phyloP scores from a whole-genome alignment of 2,888 invertebrate genomes.

The Lamellibrachia columna region DNA sequence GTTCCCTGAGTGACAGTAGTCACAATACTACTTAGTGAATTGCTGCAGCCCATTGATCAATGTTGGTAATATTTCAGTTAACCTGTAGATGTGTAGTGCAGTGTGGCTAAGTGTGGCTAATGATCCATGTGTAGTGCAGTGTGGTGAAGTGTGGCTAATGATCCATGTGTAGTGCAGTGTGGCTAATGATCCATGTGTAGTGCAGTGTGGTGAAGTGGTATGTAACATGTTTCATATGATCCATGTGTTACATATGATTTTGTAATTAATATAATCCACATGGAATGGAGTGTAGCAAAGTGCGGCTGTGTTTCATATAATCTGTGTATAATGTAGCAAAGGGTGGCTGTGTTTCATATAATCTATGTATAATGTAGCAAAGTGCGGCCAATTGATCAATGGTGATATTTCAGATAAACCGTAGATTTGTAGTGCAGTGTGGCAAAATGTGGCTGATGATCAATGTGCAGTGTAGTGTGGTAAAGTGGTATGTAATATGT shows the following conservation, averaged over 20 bases:
- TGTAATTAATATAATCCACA: not conserved
- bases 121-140: too few relatives aligned
- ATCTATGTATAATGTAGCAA: not conserved
- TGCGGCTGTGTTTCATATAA: not conserved
- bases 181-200: too few relatives aligned
- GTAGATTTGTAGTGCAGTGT: not conserved
- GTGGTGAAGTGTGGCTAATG: too few relatives aligned
- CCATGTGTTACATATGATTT: not conserved
- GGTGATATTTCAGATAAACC: not conserved
- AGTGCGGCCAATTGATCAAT: too few relatives aligned
- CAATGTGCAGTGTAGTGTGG: not conserved
- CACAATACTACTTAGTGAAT: not conserved
- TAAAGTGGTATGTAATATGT: too few relatives aligned
- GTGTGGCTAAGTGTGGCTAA: too few relatives aligned
- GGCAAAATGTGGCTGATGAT: not conserved
- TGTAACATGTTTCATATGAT: too few relatives aligned
- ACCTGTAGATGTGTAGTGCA: too few relatives aligned
- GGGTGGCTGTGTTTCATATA: not conserved
- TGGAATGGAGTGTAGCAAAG: not conserved
- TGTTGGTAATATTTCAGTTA: too few relatives aligned
- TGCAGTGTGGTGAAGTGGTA: too few relatives aligned
- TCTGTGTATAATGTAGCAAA: not conserved
- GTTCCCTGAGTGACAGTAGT: not conserved
- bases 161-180: not conserved
- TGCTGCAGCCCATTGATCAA: too few relatives aligned